phyloP scores from a whole-genome alignment of 2,113 vertebrate genomes.

The Melanerpes aurifrons region DNA sequence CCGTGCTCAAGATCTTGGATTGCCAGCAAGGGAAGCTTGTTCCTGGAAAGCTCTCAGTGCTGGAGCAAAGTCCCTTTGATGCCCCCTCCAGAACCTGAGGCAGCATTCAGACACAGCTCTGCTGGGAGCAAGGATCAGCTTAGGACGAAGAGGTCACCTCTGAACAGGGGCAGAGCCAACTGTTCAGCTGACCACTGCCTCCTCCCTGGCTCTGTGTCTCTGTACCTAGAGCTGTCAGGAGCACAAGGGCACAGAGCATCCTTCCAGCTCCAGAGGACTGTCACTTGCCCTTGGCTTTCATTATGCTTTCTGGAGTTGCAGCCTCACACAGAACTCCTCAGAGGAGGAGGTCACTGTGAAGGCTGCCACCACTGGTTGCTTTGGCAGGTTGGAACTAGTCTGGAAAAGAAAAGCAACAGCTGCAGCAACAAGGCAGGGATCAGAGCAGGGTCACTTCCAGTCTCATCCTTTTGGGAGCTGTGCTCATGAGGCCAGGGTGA shows the following conservation, averaged over 20 bases:
- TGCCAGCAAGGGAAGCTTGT: not conserved
- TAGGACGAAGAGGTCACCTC: not conserved
- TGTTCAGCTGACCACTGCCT: not conserved
- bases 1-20: not conserved
- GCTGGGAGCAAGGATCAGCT: not conserved
- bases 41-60: not conserved
- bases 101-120: not conserved
- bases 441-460: not conserved
- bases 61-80: not conserved
- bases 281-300: not conserved
- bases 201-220: not conserved
- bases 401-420: not conserved
- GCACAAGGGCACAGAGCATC: not conserved
- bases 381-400: not conserved
- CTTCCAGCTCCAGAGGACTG: not conserved
- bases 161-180: not conserved
- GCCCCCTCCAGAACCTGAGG: not conserved
- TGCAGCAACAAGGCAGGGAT: not conserved
- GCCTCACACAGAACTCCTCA: not conserved
- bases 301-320: not conserved
- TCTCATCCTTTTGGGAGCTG: not conserved
- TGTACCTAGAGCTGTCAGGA: not conserved
- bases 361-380: not conserved
- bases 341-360: accelerated
- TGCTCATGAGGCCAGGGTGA: accelerated